Conservation (phyloP, 2,797 vertebrate genomes). For the Numenius phaeopus region DNA sequence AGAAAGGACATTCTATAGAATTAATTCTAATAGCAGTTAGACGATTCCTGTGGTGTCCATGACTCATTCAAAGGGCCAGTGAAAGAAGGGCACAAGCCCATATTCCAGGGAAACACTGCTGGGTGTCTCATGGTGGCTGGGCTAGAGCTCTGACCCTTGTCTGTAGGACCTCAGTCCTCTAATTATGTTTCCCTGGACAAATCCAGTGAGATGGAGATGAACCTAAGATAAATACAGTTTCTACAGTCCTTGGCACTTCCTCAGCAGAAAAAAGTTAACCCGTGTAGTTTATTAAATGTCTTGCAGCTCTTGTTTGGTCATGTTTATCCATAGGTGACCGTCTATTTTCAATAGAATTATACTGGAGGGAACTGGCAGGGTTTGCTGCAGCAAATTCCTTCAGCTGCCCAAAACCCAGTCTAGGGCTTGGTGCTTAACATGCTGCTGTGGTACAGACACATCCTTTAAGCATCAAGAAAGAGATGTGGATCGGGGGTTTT, state of each 20-base stretch:
- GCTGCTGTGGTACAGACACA: constrained; percentile 9
- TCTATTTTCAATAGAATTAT: neutral
- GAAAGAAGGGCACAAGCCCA: neutral
- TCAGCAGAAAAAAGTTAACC: neutral
- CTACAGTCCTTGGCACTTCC: neutral
- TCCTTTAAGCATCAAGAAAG: constrained; percentile 55
- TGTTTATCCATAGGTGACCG: neutral
- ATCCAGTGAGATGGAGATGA: neutral
- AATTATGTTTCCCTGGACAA: neutral
- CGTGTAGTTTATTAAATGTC: neutral
- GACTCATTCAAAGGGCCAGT: neutral
- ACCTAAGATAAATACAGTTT: neutral
- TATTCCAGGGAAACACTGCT: neutral
- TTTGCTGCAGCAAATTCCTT: neutral
- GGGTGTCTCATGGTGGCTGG: neutral
- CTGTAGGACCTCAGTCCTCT: neutral
- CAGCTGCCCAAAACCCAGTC: neutral
- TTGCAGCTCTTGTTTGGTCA: neutral
- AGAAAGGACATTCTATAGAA: neutral
- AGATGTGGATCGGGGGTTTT: constrained; percentile 29
- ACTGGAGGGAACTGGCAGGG: neutral
- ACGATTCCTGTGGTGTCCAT: neutral
- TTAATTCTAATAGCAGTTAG: neutral
- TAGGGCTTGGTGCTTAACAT: constrained; percentile 34
- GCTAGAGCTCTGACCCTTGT: neutral